These are phyloP conservation scores for Hesperia comma DNA, from an alignment of 2,888 invertebrate species.

Conservation along the genomic window DNA sequence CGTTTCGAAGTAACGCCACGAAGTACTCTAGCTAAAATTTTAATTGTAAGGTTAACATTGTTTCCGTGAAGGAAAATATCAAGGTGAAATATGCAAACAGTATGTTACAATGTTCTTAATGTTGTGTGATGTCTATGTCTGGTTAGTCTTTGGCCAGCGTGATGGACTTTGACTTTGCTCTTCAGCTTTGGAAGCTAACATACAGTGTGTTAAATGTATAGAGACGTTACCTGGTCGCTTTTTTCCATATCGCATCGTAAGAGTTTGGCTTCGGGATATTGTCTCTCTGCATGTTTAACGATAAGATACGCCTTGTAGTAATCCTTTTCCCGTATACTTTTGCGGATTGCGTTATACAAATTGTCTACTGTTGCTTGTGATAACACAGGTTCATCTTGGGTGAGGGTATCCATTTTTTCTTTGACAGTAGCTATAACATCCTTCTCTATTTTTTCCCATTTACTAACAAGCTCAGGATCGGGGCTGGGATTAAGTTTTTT, in stretches of 20 bases:
- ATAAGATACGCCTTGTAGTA: slow-evolving; percentile 81
- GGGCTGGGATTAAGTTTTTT: slow-evolving; percentile 74
- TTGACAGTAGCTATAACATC: slow-evolving; percentile 79
- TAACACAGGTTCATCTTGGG: slow-evolving; percentile 75
- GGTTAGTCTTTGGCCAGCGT: too few relatives aligned
- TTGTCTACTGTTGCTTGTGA: slow-evolving; percentile 75
- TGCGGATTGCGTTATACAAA: slow-evolving; percentile 71
- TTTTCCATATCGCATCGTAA: slow-evolving; percentile 76
- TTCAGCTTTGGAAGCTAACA: too few relatives aligned
- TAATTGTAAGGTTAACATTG: too few relatives aligned
- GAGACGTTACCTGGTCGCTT: slow-evolving; percentile 70
- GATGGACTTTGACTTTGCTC: too few relatives aligned
- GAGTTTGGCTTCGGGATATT: slow-evolving; percentile 75
- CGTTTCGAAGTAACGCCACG: slow-evolving; percentile 71
- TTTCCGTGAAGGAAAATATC: too few relatives aligned
- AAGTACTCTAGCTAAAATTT: slow-evolving; percentile 73
- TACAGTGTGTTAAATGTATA: too few relatives aligned
- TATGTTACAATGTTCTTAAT: neutral
- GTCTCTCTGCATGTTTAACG: slow-evolving; percentile 75
- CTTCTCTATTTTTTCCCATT: slow-evolving; percentile 81
- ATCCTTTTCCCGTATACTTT: slow-evolving; percentile 72
- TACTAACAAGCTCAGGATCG: slow-evolving; percentile 71
- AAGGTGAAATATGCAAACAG: neutral
- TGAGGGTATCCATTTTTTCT: slow-evolving; percentile 71
- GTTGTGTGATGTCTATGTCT: too few relatives aligned